Base-by-base conservation (phyloP, 2,888 invertebrate species). In the Caenorhabditis imperialis region DNA sequence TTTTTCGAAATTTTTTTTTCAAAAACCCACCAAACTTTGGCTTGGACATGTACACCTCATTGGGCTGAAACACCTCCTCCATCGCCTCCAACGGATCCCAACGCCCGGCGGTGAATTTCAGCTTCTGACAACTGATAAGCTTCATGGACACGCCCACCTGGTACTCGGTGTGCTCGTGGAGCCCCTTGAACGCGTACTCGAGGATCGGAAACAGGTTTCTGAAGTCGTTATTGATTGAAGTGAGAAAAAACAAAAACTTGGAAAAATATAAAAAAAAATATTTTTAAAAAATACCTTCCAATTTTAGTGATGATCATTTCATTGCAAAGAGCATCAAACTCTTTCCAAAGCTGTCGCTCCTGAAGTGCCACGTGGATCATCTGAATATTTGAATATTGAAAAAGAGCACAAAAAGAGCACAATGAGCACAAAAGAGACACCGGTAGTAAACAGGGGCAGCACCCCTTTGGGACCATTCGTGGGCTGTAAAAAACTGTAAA, bases 191-290 rank as follows among this genome's bases (percentile, higher is more conserved):
- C 1, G 48, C 23, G 27, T 50, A 57, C 23, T 65, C 65, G 18
- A 65, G 50, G 14, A 65, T 65, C n/a, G 65, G 57, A 18, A 65
- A 65, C 10, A 65, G 57, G 23, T 65, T 65, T 50, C 57, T 65
- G 20, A 55, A 54, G 16, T 14, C 27, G 23, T 45, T 18, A 5
- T 44, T 12, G 4, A 22, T n/a, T 22, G 23, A 7, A 20, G 25
- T 47, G 7, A 14, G 25, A 33, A 20, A 33, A 47, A 14, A 18
- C 8, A 23, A 8, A 23, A n/a, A 57, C 8, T 57, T 57, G 3
- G 10, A 33, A 38, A 38, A 38, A n/a, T 12, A n/a, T n/a, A 38
- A 37, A 51, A 42, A 42, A 27, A 51, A 51, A 2, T 33, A 8
- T 30, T 1, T 50, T 25, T 47, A 16, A 3, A 14, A 25, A 1